Conservation (phyloP, 1,140 invertebrate genomes). For the Drosophila kikkawai region DNA sequence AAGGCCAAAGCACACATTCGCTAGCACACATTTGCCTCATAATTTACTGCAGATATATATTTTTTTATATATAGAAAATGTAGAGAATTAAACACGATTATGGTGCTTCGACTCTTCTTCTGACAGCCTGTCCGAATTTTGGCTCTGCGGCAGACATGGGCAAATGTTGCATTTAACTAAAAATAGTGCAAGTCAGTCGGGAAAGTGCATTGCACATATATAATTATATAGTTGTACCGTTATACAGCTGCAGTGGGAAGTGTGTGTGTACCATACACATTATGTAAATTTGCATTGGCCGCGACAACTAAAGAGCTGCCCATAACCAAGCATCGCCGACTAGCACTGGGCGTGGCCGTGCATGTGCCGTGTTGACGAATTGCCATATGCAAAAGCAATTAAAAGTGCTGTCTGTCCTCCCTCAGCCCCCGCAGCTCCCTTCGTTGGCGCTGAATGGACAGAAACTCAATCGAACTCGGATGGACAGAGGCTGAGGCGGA, state of each 20-base stretch:
- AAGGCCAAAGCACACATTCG: slow-evolving; percentile 60
- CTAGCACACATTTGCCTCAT: slow-evolving; percentile 14
- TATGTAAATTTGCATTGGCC: slow-evolving; percentile 76
- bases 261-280: slow-evolving; percentile 42
- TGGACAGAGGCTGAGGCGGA: slow-evolving; percentile 15
- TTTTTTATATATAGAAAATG: neutral
- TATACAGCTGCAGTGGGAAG: slow-evolving; percentile 18
- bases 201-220: slow-evolving; percentile 30
- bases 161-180: slow-evolving; percentile 66
- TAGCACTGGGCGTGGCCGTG: slow-evolving; percentile 52
- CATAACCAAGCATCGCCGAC: slow-evolving; percentile 71
- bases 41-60: slow-evolving; percentile 33
- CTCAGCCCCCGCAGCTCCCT: slow-evolving; percentile 30
- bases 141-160: slow-evolving; percentile 53
- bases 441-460: slow-evolving; percentile 20
- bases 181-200: slow-evolving; percentile 80
- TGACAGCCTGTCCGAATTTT: slow-evolving; percentile 15
- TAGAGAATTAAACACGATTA: slow-evolving; percentile 47
- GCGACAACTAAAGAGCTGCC: slow-evolving; percentile 71
- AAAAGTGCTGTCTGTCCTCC: slow-evolving; percentile 83
- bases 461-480: slow-evolving; percentile 42
- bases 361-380: slow-evolving; percentile 75
- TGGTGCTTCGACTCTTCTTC: slow-evolving; percentile 11
- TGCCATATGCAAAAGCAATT: slow-evolving; percentile 84
- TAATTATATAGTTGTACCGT: slow-evolving; percentile 15